Conservation (phyloP, 2,888 invertebrate species). For the Ethmia dodecea region DNA sequence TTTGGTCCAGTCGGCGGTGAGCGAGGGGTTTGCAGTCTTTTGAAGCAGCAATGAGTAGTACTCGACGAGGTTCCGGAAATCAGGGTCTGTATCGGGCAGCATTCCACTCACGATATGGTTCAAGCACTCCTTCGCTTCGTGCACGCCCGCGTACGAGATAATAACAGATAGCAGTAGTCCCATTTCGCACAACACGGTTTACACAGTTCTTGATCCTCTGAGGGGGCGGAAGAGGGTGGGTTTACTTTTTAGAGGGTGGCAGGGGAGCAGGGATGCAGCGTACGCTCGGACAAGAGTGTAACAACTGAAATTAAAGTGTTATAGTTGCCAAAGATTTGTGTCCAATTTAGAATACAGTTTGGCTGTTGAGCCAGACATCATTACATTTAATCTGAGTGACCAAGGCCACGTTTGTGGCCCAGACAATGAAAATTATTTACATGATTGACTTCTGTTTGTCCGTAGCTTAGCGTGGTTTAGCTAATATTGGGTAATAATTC, state of each 20-base stretch:
- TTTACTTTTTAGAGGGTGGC: constrained; percentile 36
- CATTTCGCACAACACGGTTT: constrained; percentile 59
- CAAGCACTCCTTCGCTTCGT: constrained; percentile 81
- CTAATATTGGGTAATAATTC: too few relatives aligned
- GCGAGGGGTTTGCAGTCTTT: constrained; percentile 41
- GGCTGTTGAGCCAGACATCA: constrained; percentile 58
- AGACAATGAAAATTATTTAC: constrained; percentile 29
- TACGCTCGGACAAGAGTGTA: constrained; percentile 69
- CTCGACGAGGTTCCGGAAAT: constrained; percentile 57
- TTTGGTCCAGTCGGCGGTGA: constrained; percentile 47
- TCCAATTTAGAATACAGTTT: constrained; percentile 70
- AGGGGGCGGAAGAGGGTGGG: constrained; percentile 37
- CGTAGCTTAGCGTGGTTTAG: background rate
- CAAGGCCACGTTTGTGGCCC: constrained; percentile 34
- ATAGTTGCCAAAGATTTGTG: constrained; percentile 70
- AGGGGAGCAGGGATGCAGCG: constrained; percentile 60
- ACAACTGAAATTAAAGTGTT: constrained; percentile 75
- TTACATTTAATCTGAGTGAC: constrained; percentile 41
- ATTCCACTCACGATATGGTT: constrained; percentile 67
- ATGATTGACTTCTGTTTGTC: constrained; percentile 24
- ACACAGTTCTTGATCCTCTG: constrained; percentile 28
- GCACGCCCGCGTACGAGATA: constrained; percentile 85
- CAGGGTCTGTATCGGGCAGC: constrained; percentile 53
- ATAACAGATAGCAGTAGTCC: constrained; percentile 86
- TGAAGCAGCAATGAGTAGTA: constrained; percentile 56